These are phyloP conservation scores for Myanophis thanlyinensis DNA, from an alignment of 2,113 vertebrate genomes.

Conservation along the genomic window DNA sequence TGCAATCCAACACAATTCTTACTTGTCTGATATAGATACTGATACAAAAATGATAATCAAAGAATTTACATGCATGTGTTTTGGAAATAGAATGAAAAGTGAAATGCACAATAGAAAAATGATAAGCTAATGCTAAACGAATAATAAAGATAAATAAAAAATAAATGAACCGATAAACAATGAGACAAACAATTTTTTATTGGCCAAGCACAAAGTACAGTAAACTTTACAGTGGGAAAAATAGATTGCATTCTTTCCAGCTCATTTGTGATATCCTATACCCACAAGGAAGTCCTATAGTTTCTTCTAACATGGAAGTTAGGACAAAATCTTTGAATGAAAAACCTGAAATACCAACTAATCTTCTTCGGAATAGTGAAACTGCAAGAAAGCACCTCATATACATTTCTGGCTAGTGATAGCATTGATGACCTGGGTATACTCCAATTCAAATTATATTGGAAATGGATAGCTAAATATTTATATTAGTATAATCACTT, in stretches of 20 bases:
- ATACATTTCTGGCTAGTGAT: not conserved
- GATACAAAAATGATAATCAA: not conserved
- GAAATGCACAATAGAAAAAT: not conserved
- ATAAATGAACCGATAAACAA: not conserved
- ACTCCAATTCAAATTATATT: not conserved
- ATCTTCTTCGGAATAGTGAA: not conserved
- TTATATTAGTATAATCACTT: not conserved
- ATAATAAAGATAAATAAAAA: not conserved
- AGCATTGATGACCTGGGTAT: not conserved
- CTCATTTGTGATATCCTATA: not conserved
- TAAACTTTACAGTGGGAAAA: not conserved
- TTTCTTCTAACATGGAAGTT: too few species aligned
- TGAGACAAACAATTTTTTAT: not conserved
- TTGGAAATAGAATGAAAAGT: not conserved
- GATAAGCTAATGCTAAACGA: not conserved
- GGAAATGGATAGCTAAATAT: not conserved
- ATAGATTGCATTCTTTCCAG: not conserved
- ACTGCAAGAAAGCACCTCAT: not conserved
- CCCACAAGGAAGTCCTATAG: not conserved
- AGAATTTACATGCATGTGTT: not conserved
- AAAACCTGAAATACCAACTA: not conserved
- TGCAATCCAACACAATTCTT: not conserved
- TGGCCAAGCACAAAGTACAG: not conserved
- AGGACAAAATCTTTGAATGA: not conserved
- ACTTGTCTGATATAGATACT: not conserved